phyloP scores from a whole-genome alignment of 2,888 invertebrate species.

The Perizoma flavofasciatum region DNA sequence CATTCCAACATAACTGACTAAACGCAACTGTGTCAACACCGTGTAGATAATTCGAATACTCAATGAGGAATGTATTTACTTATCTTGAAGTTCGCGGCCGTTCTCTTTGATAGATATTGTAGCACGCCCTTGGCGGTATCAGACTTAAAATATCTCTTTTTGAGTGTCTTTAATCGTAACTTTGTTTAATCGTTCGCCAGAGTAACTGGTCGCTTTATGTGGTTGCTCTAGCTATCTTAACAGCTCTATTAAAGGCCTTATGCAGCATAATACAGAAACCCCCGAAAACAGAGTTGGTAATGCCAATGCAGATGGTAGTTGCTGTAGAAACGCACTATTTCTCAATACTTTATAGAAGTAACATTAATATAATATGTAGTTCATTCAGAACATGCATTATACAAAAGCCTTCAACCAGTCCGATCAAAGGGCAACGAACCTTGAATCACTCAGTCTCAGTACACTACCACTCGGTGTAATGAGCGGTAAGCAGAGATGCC shows the following conservation, averaged over 20 bases:
- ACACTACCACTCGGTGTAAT: slow-evolving; percentile 34
- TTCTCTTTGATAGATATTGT: slow-evolving; percentile 63
- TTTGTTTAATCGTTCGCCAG: no score
- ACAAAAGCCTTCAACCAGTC: slow-evolving; percentile 30
- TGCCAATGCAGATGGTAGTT: no score
- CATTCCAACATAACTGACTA: slow-evolving; percentile 43
- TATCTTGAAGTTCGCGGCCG: slow-evolving; percentile 69
- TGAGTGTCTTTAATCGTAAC: background rate
- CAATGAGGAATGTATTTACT: slow-evolving; percentile 77
- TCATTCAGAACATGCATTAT: background rate
- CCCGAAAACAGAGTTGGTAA: no score
- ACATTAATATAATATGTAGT: no score
- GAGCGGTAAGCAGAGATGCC: slow-evolving; percentile 36
- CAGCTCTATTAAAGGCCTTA: no score
- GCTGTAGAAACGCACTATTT: no score
- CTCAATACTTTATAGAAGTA: no score
- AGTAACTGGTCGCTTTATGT: no score
- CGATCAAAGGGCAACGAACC: slow-evolving; percentile 33
- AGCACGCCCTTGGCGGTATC: slow-evolving; percentile 15
- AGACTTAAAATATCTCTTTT: slow-evolving; percentile 7
- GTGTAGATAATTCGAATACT: slow-evolving; percentile 75
- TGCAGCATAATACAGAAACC: no score
- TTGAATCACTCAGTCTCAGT: slow-evolving; percentile 31
- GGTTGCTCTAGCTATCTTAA: no score
- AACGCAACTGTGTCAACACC: slow-evolving; percentile 77